Evolutionary conservation across 1,140 invertebrate genomes (phyloP), one percentile per base, ranked within the genome.

Genomic region (Araneus ventricosus): DNA sequence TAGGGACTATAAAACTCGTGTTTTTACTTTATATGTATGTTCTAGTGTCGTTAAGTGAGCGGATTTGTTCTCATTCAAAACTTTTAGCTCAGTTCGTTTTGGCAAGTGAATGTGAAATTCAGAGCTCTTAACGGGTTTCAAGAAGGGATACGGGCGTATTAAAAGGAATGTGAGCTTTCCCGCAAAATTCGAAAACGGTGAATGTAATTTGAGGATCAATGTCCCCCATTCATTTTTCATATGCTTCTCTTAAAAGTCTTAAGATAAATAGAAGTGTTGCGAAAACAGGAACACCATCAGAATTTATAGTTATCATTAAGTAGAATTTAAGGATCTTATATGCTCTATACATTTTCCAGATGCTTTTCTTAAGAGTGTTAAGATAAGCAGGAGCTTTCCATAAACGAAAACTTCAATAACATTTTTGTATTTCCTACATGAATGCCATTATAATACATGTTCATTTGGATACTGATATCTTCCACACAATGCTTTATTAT

Each of bases 1-100:
- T 34, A 37, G 70, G 70, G 70, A 75, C 70, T 75, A 75, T 75
- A 75, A 75, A 75, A 75, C 30, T 75, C 70, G 30, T 75, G 70
- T 75, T 75, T 75, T 75, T 75, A 34, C 70, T 75, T 75, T 37
- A 75, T 75, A 75, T 75, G 70, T 75, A 75, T 75, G 70, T 37
- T 75, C 34, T 75, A 75, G 20, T 75, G 34, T 75, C 70, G 70
- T 75, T 75, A 75, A 75, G 70, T 75, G 70, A 34, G 70, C 30
- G 70, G 30, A 75, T 75, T 75, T 75, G 70, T 75, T 75, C 70
- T 37, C 30, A 75, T 75, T 75, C 30, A 34, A 20, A 75, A 75
- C 70, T 75, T 75, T 75, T 75, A 75, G 70, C 14, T 34, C 34
- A 75, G 70, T 75, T 37, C 70, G 8, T 30, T 52, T 75, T 75